Base-by-base conservation (phyloP, 2,797 vertebrate species). In the Spheniscus humboldti region DNA sequence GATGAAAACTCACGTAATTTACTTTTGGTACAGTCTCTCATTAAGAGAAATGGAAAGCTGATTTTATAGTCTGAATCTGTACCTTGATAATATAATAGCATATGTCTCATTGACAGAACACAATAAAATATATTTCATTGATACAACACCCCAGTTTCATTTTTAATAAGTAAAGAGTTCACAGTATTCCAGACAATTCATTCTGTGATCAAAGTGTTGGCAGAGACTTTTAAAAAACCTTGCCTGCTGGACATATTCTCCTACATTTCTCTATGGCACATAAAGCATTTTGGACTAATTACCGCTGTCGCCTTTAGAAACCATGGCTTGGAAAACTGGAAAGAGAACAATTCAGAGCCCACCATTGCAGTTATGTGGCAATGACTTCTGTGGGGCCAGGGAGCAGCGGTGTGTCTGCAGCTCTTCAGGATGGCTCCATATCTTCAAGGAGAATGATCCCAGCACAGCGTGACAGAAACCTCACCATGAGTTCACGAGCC, bases 51-150 rank as follows among this genome's bases (percentile, higher is more conserved):
- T 83, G 91, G 97, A 97, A 96, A 97, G 91, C 96, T 97, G 93
- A 95, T 97, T 97, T 97, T 88, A 13, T 86, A 96, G 86, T 97
- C 93, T 96, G 93, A 96, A 92, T 93, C 93, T 90, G 96, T 89
- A 93, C 95, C 94, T 96, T 88, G 92, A 96, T 96, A 97, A 98
- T 98, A 97, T 95, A 97, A 97, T 96, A 88, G 95, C 92, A 53
- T 97, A 87, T 90, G 96, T 94, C 85, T 92, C 94, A 94, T 93
- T 96, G 92, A 96, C 87, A 95, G 88, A 95, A 77, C 89, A 96
- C 91, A 97, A 92, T 96, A 95, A 97, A 97, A 91, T 94, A 86
- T n/a, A 91, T 88, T 93, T 91, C 94, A 94, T 95, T 96, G 94
- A 94, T 95, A 94, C 72, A 89, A 87, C 64, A 97, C 94, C 90